A percentile compares a stretch with the other conserved stretches of the same genome.
Conservation (phyloP, 30 jellyfish, hydroid and myxozoan genomes). For the Pseudorhiza aurosa region DNA sequence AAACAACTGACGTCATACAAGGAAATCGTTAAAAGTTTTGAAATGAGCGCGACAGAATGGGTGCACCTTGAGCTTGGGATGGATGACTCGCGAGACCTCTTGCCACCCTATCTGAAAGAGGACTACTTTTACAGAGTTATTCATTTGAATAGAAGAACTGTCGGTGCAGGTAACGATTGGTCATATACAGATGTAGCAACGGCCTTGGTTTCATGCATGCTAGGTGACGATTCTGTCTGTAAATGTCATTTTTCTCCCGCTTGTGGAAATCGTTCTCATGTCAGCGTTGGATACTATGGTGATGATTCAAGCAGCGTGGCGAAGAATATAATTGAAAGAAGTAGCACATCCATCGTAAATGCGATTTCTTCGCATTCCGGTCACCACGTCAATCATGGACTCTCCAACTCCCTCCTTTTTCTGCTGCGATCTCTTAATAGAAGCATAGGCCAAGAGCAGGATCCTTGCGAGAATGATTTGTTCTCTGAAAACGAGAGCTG, state of each 20-base stretch:
- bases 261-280: background rate
- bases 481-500: background rate
- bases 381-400: background rate
- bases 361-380: no score
- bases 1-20: background rate
- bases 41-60: slow-evolving; percentile 2
- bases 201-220: slow-evolving; percentile 25
- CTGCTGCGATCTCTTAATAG: slow-evolving; percentile 23
- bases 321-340: background rate
- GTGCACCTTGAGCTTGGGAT: slow-evolving; percentile 23
- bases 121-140: slow-evolving; percentile 19
- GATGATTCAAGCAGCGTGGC: background rate
- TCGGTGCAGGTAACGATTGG: background rate
- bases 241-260: background rate
- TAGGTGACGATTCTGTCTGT: background rate
- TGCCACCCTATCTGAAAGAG: slow-evolving; percentile 20
- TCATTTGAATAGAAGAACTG: background rate
- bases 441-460: background rate
- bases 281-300: background rate
- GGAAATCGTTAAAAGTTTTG: background rate
- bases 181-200: slow-evolving; percentile 6
- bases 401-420: background rate
- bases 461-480: background rate
- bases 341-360: background rate
- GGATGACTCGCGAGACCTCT: background rate